Evolutionary conservation across 35 echinoderm and acorn worm genomes (phyloP), one percentile per base, ranked within the genome.

Genomic region (Nesometra sesokonis): DNA sequence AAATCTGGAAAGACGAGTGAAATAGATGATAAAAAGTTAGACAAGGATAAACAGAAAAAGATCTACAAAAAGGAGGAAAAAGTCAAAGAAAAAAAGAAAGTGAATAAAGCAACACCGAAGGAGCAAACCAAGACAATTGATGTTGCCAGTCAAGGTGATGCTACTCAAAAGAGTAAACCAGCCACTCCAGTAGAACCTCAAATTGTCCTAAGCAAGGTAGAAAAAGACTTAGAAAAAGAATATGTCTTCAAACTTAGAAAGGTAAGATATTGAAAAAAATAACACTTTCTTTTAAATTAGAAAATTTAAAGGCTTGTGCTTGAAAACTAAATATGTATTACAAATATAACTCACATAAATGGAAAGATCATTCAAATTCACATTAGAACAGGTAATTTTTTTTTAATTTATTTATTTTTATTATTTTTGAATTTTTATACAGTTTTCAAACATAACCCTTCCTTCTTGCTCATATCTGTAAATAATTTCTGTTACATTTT

Each of bases 181-280:
- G 23, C 8, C 52, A 67, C 52, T 67, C 9, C 9, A 27, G 23
- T 19, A 19, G 52, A 67, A 19, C 21, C 52, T 67, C 52, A 67
- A 67, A 3, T 27, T 2, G 7, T 3, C 9, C 52, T 67, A 67
- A 67, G 23, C 52, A 67, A 67, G 21, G 79, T n/a, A 80, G 32
- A 34, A 80, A 80, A 80, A n/a, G 32, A 33, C 35, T 23, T 83
- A 39, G 81, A 83, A n/a, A 83, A 83, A 83, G 81, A 83, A 0
- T 83, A 38, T 83, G 81, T 83, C 9, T 83, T 83, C 35, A 35
- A 83, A 39, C 81, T 83, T 34, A 34, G 15, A 23, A 38, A 83
- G 81, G 81, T 83, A 83, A 83, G 52, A 4, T 43, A 7, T 67
- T 9, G 4, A 43, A 43, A 43, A 15, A 7, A 4, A 43, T 7